phyloP scores from a whole-genome alignment of 2,113 vertebrate species.

The Penelope pileata region DNA sequence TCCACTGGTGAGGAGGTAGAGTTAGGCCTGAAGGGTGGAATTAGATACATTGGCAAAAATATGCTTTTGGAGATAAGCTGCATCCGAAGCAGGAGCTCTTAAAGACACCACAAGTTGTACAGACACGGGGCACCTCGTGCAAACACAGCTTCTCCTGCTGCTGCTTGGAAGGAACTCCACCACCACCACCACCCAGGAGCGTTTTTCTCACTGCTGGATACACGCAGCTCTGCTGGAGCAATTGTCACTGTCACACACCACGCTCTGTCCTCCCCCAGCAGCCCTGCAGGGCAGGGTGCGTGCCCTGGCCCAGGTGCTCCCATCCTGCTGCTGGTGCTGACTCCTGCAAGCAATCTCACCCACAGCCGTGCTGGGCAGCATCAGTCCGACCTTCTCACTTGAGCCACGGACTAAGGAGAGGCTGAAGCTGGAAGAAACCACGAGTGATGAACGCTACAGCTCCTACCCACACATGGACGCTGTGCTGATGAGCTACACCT shows the following conservation, averaged over 20 bases:
- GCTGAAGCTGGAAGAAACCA: neutral
- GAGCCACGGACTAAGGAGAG: neutral
- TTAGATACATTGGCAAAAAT: constrained; percentile 13
- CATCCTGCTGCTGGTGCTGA: no score
- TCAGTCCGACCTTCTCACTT: neutral
- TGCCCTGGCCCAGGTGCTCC: neutral
- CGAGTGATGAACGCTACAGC: neutral
- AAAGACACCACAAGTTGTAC: neutral
- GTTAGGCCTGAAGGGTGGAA: constrained; percentile 3
- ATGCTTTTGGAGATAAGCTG: constrained; percentile 40
- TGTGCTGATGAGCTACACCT: neutral
- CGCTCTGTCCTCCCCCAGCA: neutral
- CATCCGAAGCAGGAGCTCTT: neutral
- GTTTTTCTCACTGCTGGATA: neutral
- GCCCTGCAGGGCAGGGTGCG: neutral
- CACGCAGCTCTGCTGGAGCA: neutral
- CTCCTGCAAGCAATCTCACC: neutral
- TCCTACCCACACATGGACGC: neutral
- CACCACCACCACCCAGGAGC: neutral
- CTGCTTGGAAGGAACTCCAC: neutral
- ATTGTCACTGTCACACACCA: accelerated
- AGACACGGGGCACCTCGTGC: neutral
- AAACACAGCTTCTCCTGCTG: neutral
- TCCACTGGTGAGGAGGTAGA: neutral
- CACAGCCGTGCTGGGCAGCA: neutral